phyloP scores from a whole-genome alignment of 1,140 invertebrate species.

The Aradophagus sp. region DNA sequence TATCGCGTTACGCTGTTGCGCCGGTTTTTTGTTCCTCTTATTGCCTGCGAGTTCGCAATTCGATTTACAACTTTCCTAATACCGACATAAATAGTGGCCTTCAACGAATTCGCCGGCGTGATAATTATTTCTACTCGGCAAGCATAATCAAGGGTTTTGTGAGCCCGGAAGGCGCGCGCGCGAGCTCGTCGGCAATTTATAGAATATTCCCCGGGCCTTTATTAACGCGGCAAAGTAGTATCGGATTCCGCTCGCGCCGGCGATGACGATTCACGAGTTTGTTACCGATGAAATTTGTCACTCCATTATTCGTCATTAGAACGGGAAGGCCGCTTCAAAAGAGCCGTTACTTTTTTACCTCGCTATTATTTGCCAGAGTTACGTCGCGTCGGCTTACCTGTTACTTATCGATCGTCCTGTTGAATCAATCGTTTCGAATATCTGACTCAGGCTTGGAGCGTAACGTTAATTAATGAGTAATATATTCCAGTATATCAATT shows the following conservation, averaged over 20 bases:
- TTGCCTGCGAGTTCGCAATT: slow-evolving; percentile 32
- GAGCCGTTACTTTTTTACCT: slow-evolving; percentile 28
- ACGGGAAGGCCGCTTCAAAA: too few species aligned
- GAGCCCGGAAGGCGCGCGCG: slow-evolving; percentile 38
- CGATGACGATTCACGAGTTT: slow-evolving; percentile 48
- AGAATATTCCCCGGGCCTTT: slow-evolving; percentile 49
- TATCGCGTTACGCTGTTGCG: slow-evolving; percentile 30
- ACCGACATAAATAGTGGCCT: slow-evolving; percentile 49
- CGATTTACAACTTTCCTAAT: slow-evolving; percentile 53
- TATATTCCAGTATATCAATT: slow-evolving; percentile 39
- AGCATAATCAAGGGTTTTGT: slow-evolving; percentile 55
- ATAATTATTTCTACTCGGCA: slow-evolving; percentile 55
- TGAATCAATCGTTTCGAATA: slow-evolving; percentile 32
- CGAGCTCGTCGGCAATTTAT: slow-evolving; percentile 40
- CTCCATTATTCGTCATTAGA: slow-evolving; percentile 51
- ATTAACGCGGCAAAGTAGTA: slow-evolving; percentile 52
- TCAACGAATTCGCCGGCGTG: slow-evolving; percentile 40
- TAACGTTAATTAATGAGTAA: slow-evolving; percentile 33
- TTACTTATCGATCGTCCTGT: slow-evolving; percentile 16
- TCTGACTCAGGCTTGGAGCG: slow-evolving; percentile 10
- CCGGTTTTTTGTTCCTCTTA: slow-evolving; percentile 20
- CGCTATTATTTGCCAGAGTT: slow-evolving; percentile 20
- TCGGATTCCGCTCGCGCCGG: slow-evolving; percentile 42
- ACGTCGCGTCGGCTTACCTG: too few species aligned
- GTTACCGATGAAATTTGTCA: slow-evolving; percentile 49